phyloP scores from a whole-genome alignment of 2,888 invertebrate species.

The Pterobdella sp. region DNA sequence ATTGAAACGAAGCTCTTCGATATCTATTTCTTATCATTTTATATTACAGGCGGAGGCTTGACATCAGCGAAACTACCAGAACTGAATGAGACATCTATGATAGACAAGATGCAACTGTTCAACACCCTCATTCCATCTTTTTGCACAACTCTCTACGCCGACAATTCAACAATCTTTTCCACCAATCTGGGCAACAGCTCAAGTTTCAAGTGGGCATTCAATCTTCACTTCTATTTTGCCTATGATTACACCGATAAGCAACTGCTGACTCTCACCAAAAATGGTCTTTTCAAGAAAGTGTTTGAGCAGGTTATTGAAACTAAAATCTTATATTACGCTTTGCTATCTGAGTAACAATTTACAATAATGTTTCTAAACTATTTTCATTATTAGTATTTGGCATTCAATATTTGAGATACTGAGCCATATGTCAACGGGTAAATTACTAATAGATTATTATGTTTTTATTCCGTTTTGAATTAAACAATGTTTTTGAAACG shows the following conservation, averaged over 20 bases:
- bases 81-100: constrained; percentile 22
- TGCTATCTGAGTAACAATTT: too few species aligned
- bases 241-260: constrained; percentile 30
- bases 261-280: constrained; percentile 6
- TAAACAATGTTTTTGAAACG: too few species aligned
- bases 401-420: too few species aligned
- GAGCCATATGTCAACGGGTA: too few species aligned
- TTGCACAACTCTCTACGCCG: not conserved
- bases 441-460: too few species aligned
- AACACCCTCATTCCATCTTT: constrained; percentile 27
- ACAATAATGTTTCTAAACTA: too few species aligned
- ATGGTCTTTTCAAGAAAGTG: constrained; percentile 17
- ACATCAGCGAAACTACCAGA: constrained; percentile 20
- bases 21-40: too few species aligned
- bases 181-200: not conserved
- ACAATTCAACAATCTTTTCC: too few species aligned
- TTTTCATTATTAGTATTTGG: too few species aligned
- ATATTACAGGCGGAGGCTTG: constrained; percentile 27
- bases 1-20: too few species aligned
- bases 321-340: too few species aligned
- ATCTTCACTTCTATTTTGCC: constrained; percentile 32
- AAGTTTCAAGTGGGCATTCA: constrained; percentile 9
- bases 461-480: too few species aligned
- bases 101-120: constrained; percentile 26
- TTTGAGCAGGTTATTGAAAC: constrained; percentile 16